These are phyloP conservation scores for Argynnis bischoffii DNA, from an alignment of 2,888 invertebrate species.

Conservation along the genomic window DNA sequence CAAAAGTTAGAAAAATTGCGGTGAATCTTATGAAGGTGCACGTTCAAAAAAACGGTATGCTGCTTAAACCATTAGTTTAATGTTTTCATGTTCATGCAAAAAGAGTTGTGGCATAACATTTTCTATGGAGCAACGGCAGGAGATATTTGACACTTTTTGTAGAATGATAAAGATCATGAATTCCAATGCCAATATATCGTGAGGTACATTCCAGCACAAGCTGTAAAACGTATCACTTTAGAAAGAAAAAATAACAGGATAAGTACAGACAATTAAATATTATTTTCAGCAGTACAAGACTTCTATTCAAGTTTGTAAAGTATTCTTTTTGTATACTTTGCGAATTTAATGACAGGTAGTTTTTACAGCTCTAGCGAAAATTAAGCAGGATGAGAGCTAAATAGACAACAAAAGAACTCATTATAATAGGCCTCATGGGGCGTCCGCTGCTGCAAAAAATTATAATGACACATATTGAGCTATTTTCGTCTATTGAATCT, in stretches of 20 bases:
- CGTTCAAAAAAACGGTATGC: background rate
- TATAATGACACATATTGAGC: conserved; percentile 15
- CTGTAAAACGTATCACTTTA: background rate
- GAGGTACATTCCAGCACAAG: background rate
- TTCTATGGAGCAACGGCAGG: background rate
- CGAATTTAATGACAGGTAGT: background rate
- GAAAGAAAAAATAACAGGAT: background rate
- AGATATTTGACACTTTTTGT: background rate
- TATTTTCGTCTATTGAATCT: conserved; percentile 10
- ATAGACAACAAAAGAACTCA: conserved; percentile 11
- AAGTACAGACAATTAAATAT: background rate
- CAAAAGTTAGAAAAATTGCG: background rate
- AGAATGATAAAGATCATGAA: background rate
- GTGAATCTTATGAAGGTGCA: background rate
- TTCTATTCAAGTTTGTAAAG: background rate
- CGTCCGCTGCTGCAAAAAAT: background rate
- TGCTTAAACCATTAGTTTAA: background rate
- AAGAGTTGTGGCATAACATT: background rate
- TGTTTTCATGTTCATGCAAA: background rate
- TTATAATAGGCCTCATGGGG: conserved; percentile 15
- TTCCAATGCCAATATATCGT: background rate
- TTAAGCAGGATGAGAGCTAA: background rate
- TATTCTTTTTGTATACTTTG: background rate
- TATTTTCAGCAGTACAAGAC: background rate
- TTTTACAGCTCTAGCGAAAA: conserved; percentile 18